Evolutionary conservation across 2,113 vertebrate species (phyloP).

Genomic region (Grammomys surdaster): DNA sequence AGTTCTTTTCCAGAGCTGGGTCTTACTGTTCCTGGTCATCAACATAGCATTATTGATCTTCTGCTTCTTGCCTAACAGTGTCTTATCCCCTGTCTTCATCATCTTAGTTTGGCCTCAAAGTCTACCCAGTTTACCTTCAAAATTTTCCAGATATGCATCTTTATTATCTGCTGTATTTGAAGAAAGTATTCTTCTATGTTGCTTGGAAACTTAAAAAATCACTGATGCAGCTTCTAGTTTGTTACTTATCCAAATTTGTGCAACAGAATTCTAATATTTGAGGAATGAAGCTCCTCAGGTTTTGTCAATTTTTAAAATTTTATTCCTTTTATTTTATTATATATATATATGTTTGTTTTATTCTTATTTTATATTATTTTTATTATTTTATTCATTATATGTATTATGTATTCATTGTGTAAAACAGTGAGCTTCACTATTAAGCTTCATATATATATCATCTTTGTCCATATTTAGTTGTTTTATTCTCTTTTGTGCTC

Average conservation of each 20-base stretch:
- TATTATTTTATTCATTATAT: background rate
- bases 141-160: background rate
- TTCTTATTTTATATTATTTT: too few relatives aligned
- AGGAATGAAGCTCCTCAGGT: background rate
- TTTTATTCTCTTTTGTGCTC: background rate
- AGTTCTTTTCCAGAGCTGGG: background rate
- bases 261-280: background rate
- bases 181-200: background rate
- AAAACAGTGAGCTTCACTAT: background rate
- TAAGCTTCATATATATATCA: background rate
- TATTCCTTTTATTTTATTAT: too few relatives aligned
- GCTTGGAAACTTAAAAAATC: background rate
- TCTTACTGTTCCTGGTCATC: background rate
- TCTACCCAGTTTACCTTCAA: background rate
- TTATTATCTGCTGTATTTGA: background rate
- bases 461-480: background rate
- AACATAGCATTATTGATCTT: background rate
- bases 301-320: background rate
- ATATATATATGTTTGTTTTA: too few relatives aligned
- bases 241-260: background rate
- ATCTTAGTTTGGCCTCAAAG: background rate
- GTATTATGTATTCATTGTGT: background rate
- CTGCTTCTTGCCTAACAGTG: background rate
- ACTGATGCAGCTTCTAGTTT: background rate
- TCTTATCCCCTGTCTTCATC: background rate